Evolutionary conservation across 2,797 vertebrate genomes (phyloP), one percentile per base, ranked within the genome.

Genomic region (Myotis planiceps): DNA sequence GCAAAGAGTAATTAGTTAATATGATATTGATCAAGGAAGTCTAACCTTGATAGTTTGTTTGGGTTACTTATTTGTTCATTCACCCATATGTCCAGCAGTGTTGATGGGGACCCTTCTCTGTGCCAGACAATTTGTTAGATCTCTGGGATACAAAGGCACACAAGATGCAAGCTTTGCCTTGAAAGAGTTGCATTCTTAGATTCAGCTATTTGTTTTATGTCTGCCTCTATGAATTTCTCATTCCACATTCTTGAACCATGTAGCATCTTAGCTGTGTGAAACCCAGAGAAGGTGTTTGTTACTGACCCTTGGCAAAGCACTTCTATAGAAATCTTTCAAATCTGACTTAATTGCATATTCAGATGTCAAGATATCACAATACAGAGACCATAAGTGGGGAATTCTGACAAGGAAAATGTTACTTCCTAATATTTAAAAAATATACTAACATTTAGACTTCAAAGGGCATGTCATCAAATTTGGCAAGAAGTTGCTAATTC

Each of bases 401-500:
- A 66, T 88, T 72, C 45, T 47, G 45, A 53, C 27, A 86, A 92
- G 69, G 21, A 55, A 90, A 89, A 82, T n/a, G 34, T 79, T 51
- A 25, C 65, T 85, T 92, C 34, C 69, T 80, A 81, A 91, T 42
- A 81, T 83, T 49, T 29, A 12, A 88, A 79, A 74, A 15, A 34
- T 85, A 47, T 19, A 15, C 39, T 93, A 82, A 65, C 39, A 32
- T 45, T 92, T 49, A 75, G 12, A 16, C 19, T 45, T 90, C 0
- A 0, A 74, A 78, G 32, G 65, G 60, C 34, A 82, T 55, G 39
- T 68, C 29, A 90, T 27, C 34, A 39, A 58, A 84, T 71, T 51
- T 12, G 49, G n/a, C 16, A 83, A 94, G 71, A 58, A 78, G 27
- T 60, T 95, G 76, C 76, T 92, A 91, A 94, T 97, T 96, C 29